Evolutionary conservation across 2,113 vertebrate genomes (phyloP), one percentile per base, ranked within the genome.

Genomic region (Marmota monax): DNA sequence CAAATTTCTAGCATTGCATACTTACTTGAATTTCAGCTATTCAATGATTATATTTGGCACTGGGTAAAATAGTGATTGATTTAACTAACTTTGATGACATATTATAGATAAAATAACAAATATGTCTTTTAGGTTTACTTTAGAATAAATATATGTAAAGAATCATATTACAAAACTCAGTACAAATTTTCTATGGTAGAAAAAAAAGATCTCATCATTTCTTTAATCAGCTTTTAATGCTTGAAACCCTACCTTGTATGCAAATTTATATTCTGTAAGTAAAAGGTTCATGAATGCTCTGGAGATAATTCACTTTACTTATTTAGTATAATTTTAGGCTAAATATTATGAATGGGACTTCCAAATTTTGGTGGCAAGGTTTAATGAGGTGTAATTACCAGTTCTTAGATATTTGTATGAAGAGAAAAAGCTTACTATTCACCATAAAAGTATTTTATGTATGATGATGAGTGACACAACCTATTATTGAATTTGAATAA

Each of bases 351-450:
- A 98, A 98, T 98, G 94, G n/a, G 29, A 92, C 96, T 96, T 98
- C 91, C 97, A 97, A 98, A 98, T 98, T 98, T 97, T 86, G 84
- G 84, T 97, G 95, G 93, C 93, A 97, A 97, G 91, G 6, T 98
- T 98, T 98, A 98, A 98, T 98, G 98, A 98, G 98, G 94, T 97
- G 61, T 98, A 98, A 98, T 99, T 98, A 98, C 95, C 97, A 83
- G 97, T 97, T 95, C 90, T 97, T 94, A 96, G 97, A 97, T 97
- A 98, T 97, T 98, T 98, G 92, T 95, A 80, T 69, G 45, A 97
- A 96, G 88, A 94, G 22, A 93, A 98, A 97, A 98, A 97, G 94
- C 98, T 98, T 98, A 97, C 84, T 96, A 84, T 98, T 97, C 25
- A 96, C 84, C 96, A 97, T 98, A 95, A 97, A 98, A 98, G 80